These are phyloP conservation scores for Salvelinus namaycush DNA, from an alignment of 2,113 vertebrate genomes.

Conservation along the genomic window DNA sequence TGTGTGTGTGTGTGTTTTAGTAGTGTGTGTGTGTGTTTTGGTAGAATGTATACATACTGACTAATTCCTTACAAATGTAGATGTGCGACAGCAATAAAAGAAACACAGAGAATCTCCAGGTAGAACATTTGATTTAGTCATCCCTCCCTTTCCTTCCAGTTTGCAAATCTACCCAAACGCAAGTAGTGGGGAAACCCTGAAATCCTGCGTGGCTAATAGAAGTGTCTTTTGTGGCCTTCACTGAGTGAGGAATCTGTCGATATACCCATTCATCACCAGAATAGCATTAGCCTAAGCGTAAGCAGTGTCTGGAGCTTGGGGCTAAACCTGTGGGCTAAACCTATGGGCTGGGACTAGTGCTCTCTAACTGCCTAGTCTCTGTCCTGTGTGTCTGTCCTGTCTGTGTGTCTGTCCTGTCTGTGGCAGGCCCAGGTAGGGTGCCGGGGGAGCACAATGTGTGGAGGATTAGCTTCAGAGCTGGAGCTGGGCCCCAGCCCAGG, in stretches of 20 bases:
- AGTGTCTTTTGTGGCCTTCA: constrained; percentile 86
- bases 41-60: no score
- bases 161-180: neutral
- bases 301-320: constrained; percentile 31
- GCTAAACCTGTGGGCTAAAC: constrained; percentile 5
- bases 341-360: constrained; percentile 31
- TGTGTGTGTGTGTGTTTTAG: no score
- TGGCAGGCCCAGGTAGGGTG: constrained; percentile 97
- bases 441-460: constrained; percentile 89
- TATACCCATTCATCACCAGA: constrained; percentile 90
- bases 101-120: no score
- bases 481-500: constrained; percentile 78
- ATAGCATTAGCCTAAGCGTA: constrained; percentile 68
- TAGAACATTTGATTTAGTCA: no score
- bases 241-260: constrained; percentile 71
- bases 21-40: no score
- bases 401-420: constrained; percentile 37
- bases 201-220: constrained; percentile 82
- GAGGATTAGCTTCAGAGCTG: constrained; percentile 94
- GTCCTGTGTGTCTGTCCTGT: no score
- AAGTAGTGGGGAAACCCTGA: constrained; percentile 72
- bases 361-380: neutral
- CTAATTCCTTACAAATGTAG: no score
- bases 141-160: neutral
- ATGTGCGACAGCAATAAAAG: no score